Conservation (phyloP, 2,797 vertebrate species). For the Myotis vivesi region DNA sequence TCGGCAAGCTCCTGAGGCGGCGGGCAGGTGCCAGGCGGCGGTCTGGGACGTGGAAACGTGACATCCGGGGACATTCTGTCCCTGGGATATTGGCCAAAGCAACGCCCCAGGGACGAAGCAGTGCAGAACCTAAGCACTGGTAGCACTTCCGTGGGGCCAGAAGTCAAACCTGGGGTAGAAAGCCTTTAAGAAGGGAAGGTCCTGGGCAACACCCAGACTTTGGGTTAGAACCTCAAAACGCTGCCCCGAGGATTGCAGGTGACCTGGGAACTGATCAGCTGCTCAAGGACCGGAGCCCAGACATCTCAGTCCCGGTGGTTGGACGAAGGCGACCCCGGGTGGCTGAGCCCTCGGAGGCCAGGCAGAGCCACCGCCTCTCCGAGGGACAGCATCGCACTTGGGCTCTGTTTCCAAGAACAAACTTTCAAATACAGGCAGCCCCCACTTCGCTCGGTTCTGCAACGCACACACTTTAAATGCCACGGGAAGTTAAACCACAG, state of each 20-base stretch:
- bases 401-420: not conserved
- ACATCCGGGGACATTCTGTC: not conserved
- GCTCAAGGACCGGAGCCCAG: not conserved
- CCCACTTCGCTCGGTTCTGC: not conserved
- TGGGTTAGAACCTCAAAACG: not conserved
- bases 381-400: not conserved
- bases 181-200: not conserved
- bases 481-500: rapidly evolving
- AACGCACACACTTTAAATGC: not conserved
- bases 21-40: not conserved
- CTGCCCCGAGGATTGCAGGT: not conserved
- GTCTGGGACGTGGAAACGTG: not conserved
- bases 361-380: not conserved
- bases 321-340: not conserved
- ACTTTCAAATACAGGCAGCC: not conserved
- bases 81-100: not conserved
- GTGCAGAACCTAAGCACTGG: not conserved
- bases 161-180: not conserved
- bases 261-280: not conserved
- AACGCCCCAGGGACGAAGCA: not conserved
- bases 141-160: not conserved
- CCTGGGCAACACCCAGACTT: not conserved
- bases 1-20: not conserved
- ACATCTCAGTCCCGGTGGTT: too few species aligned
- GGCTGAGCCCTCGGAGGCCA: not conserved